These are phyloP conservation scores for Argyrosomus japonicus DNA, from an alignment of 2,113 vertebrate genomes.

Conservation along the genomic window DNA sequence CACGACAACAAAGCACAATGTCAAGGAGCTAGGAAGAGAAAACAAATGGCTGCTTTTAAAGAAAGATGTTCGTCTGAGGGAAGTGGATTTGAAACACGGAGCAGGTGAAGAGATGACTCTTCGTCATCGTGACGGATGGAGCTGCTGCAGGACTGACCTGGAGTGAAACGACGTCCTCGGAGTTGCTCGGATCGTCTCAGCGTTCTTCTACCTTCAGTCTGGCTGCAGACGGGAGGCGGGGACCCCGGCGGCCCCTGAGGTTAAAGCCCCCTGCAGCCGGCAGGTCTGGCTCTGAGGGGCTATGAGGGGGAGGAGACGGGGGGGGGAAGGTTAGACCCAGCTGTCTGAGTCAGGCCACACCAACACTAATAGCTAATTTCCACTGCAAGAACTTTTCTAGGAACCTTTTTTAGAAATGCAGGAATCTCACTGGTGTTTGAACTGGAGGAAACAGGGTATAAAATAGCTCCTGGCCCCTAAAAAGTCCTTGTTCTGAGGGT, in stretches of 20 bases:
- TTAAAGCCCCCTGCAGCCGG: slow-evolving; percentile 66
- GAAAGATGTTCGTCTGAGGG: background rate
- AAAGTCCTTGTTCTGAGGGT: background rate
- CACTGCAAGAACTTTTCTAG: background rate
- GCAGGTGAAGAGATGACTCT: background rate
- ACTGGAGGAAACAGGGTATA: background rate
- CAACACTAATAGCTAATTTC: background rate
- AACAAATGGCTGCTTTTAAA: background rate
- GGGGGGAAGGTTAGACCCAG: slow-evolving; percentile 31
- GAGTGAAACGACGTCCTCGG: background rate
- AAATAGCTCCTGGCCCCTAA: background rate
- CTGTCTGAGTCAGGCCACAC: slow-evolving; percentile 49
- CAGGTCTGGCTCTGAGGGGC: slow-evolving; percentile 63
- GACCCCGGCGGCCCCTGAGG: slow-evolving; percentile 30
- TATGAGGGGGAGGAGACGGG: background rate
- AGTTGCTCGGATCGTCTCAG: background rate
- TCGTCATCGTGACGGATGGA: background rate
- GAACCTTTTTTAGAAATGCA: background rate
- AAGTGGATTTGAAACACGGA: background rate
- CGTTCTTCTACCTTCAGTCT: slow-evolving; percentile 14
- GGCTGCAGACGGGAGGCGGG: slow-evolving; percentile 32
- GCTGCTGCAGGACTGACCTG: slow-evolving; percentile 8
- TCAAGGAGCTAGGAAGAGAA: background rate
- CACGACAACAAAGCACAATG: background rate
- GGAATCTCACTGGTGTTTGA: background rate